phyloP scores from a whole-genome alignment of 2,113 vertebrate genomes.

The Malaclemys terrapin region DNA sequence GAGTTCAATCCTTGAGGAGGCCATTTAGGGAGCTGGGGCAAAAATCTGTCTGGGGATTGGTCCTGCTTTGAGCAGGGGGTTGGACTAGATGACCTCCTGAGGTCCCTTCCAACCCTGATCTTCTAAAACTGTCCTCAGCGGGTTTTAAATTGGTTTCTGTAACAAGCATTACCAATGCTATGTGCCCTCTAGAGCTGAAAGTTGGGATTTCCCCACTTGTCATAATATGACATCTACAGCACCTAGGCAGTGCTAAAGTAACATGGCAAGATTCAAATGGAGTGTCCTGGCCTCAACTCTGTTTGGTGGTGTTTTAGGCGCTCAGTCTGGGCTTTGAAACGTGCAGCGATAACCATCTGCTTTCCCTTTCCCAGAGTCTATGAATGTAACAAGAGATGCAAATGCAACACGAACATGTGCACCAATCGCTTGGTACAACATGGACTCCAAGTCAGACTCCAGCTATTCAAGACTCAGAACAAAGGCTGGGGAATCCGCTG shows the following conservation, averaged over 20 bases:
- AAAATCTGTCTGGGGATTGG: too few species aligned
- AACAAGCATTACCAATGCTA: background rate
- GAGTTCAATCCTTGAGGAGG: too few species aligned
- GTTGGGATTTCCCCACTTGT: background rate
- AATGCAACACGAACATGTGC: constrained; percentile 92
- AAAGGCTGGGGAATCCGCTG: constrained; percentile 99
- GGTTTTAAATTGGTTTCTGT: background rate
- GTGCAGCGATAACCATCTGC: rapidly evolving
- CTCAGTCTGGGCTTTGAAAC: too few species aligned
- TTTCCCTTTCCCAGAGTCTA: constrained; percentile 84
- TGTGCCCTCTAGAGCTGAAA: background rate
- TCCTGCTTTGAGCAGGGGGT: too few species aligned
- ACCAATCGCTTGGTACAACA: constrained; percentile 96
- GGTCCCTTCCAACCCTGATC: too few species aligned
- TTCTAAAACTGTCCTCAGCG: background rate
- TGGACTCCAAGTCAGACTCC: constrained; percentile 95
- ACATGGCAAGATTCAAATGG: background rate
- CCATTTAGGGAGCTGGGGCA: too few species aligned
- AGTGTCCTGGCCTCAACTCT: background rate
- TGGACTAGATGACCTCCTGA: too few species aligned
- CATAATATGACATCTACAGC: background rate
- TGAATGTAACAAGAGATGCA: constrained; percentile 95
- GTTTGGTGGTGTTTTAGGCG: rapidly evolving
- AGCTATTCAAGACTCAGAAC: constrained; percentile 98
- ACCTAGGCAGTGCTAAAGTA: background rate